Base-by-base conservation (phyloP, 2,797 vertebrate species). In the Dicrostonyx torquatus region DNA sequence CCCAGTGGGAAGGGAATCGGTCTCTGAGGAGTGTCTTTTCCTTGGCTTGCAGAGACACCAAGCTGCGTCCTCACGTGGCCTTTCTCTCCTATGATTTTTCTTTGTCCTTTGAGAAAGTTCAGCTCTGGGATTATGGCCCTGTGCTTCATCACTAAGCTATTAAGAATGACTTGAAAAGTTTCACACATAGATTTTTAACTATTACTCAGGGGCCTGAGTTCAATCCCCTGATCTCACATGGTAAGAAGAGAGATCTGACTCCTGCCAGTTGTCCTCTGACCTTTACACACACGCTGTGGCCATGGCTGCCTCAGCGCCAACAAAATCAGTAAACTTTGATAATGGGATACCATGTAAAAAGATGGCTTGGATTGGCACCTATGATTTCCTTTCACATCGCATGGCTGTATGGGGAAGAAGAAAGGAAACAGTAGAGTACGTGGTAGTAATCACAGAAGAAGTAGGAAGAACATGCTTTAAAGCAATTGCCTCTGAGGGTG, bases 381-480 rank as follows among this genome's bases (percentile, higher is more conserved):
- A 2, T 43, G 64, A 6, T 83, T 91, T 94, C 40, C 13, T 70
- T 53, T 37, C 1, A 2, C 10, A 5, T 48, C 53, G 85, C 40
- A 78, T 83, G 85, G n/a, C 8, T 31, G 29, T 37, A 53, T 53
- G 34, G 45, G 60, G 40, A 22, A 83, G 60, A 66, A 13, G 80
- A 48, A 45, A 70, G 84, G 53, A 90, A 90, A 62, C 68, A 68
- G 70, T 64, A 58, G 75, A 87, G 87, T 92, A 13, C 26, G 37
- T 77, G 37, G 15, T 73, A 29, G 53, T 77, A 66, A 87, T 92
- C 55, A 64, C 60, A 64, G 58, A 60, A 86, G 55, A 77, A 83
- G 84, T 84, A 66, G 91, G 75, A 78, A 78, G 77, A 72, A 79
- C 62, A 20, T 82, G 53, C 62, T 80, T 83, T 86, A n/a, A 43